phyloP scores from a whole-genome alignment of 2,888 invertebrate genomes.

The Molorchus minor region DNA sequence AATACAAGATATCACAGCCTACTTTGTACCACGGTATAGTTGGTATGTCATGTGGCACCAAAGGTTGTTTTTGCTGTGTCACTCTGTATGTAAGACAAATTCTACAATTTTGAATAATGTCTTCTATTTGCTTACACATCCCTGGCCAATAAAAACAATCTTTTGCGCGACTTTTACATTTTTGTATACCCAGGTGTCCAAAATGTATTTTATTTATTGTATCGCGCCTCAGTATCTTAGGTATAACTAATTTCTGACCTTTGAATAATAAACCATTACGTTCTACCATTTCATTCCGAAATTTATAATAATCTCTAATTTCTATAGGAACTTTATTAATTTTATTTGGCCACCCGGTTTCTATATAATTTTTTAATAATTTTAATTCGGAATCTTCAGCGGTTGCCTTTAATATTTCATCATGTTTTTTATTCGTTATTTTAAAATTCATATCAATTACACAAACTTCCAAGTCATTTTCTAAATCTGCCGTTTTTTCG shows the following conservation, averaged over 20 bases:
- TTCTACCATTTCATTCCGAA: conserved; percentile 23
- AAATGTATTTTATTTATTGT: conserved; percentile 30
- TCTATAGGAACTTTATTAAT: conserved; percentile 18
- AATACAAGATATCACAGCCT: conserved; percentile 33
- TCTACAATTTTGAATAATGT: conserved; percentile 22
- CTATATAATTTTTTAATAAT: conserved; percentile 15
- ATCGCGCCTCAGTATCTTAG: conserved; percentile 27
- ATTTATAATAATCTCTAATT: conserved; percentile 26
- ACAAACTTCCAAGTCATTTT: conserved; percentile 26
- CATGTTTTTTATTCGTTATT: conserved; percentile 12
- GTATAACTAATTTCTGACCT: conserved; percentile 26
- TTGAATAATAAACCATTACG: conserved; percentile 26
- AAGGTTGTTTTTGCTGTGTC: conserved; percentile 27
- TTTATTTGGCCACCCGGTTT: conserved; percentile 31
- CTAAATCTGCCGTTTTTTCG: conserved; percentile 12
- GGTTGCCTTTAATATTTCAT: conserved; percentile 32
- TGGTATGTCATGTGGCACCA: conserved; percentile 26
- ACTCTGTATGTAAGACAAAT: conserved; percentile 24
- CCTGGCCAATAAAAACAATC: conserved; percentile 33
- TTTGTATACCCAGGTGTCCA: conserved; percentile 31
- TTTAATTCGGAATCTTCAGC: conserved; percentile 14
- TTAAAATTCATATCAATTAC: conserved; percentile 25
- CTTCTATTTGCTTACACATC: conserved; percentile 33
- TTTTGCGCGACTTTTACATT: conserved; percentile 28
- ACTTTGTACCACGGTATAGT: conserved; percentile 26